Base-by-base conservation (phyloP, 2,797 vertebrate genomes). In the Ataeniobius toweri region DNA sequence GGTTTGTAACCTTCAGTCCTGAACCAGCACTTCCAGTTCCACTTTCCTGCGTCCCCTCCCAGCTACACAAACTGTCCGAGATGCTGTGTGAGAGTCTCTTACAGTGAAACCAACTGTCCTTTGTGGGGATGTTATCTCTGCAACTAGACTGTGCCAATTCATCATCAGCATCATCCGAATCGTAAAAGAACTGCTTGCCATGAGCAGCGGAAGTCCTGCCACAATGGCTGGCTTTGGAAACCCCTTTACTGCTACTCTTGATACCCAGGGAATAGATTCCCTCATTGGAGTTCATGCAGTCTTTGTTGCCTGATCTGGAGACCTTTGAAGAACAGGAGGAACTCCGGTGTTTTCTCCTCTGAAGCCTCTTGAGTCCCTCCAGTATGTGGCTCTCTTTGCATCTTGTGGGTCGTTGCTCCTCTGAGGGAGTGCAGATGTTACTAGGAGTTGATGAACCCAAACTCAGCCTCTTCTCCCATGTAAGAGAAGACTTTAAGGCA, bases 211-310 rank as follows among this genome's bases (percentile, higher is more conserved):
- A 50, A 63, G 87, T 81, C 78, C 93, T 93, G 70, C 93, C 92
- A 58, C 89, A 76, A 22, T 84, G 71, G 31, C 91, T 86, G 3
- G 95, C 92, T 14, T 95, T 96, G 31, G 87, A 86, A 6, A 91
- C 90, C 28, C 87, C 91, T 84, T 96, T 95, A 76, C 91, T 91
- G 26, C 90, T 89, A 71, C 90, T 95, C 86, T 97, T 97, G 86
- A 97, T 92, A 44, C 97, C 97, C 67, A 97, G 95, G 44, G 97
- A 98, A 92, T 98, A 98, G 90, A 98, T 98, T 50, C 97, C 97
- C 94, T 98, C 97, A 0, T 98, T 98, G 53, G 97, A 98, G 93
- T 98, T 97, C 97, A 98, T 98, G 92, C 97, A 98, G 86, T 98
- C 97, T 92, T 97, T 98, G 89, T 96, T 95, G 75, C 96, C 96